Evolutionary conservation across 2,113 vertebrate species (phyloP).

Genomic region (Anser cygnoides): DNA sequence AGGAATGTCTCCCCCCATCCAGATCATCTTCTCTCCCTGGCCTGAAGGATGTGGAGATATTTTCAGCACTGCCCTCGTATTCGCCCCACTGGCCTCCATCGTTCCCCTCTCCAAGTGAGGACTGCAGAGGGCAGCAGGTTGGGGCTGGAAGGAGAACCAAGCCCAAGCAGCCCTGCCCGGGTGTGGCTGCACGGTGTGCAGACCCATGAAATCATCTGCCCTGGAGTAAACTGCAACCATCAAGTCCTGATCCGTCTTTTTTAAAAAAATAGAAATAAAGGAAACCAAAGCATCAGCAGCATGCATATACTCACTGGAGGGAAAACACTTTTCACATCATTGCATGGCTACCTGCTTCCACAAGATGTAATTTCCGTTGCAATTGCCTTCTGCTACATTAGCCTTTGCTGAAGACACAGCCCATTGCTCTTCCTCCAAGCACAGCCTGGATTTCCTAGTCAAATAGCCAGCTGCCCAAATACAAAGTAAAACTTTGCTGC

Average conservation of each 20-base stretch:
- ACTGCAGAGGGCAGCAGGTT: rapidly evolving
- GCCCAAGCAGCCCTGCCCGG: background rate
- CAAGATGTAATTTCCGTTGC: slow-evolving; percentile 6
- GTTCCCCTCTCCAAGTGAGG: background rate
- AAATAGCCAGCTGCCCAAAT: background rate
- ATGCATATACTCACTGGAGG: background rate
- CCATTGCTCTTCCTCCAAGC: background rate
- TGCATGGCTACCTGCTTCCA: background rate
- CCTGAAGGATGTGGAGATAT: background rate
- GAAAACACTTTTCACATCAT: background rate
- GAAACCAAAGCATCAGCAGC: background rate
- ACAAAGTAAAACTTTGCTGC: background rate
- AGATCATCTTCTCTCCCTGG: background rate
- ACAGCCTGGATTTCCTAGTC: background rate
- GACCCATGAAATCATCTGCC: background rate
- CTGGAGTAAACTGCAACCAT: background rate
- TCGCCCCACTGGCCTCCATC: background rate
- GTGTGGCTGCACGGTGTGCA: background rate
- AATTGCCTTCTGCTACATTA: slow-evolving; percentile 29
- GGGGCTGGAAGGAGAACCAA: background rate
- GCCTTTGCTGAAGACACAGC: background rate
- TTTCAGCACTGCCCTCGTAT: background rate
- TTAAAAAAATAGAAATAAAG: background rate
- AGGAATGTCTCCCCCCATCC: background rate
- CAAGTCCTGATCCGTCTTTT: background rate